These are phyloP conservation scores for Heliconius sara DNA, from an alignment of 2,888 invertebrate species.

Conservation along the genomic window DNA sequence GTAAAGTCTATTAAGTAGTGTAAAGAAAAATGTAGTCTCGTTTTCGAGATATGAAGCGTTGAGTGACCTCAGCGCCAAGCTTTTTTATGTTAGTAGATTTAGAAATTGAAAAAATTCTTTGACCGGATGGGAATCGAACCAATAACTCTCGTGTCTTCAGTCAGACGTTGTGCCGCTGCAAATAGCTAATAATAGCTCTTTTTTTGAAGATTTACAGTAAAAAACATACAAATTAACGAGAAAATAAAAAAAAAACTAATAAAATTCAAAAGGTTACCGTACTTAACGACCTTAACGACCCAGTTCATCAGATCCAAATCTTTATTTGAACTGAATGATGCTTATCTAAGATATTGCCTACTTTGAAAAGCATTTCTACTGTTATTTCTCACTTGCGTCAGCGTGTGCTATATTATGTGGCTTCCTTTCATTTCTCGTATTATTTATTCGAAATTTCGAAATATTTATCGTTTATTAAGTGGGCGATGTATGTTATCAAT, in stretches of 20 bases:
- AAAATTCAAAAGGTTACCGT: slow-evolving; percentile 2
- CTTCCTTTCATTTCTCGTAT: background rate
- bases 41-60: too few species aligned
- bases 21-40: too few species aligned
- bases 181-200: too few species aligned
- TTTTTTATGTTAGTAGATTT: too few species aligned
- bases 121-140: too few species aligned
- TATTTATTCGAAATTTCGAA: background rate
- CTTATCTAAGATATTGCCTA: slow-evolving; percentile 24
- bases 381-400: slow-evolving; percentile 29
- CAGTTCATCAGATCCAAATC: slow-evolving; percentile 37
- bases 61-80: too few species aligned
- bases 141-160: too few species aligned
- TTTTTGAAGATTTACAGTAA: too few species aligned
- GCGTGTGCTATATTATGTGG: slow-evolving; percentile 19
- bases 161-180: too few species aligned
- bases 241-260: background rate
- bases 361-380: slow-evolving; percentile 21
- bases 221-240: background rate
- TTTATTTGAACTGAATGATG: slow-evolving; percentile 23
- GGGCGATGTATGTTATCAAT: background rate
- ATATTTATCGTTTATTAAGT: slow-evolving; percentile 4
- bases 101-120: too few species aligned
- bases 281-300: slow-evolving; percentile 26
- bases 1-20: too few species aligned